Evolutionary conservation across 2,888 invertebrate genomes (phyloP).

Genomic region (Macrophya alboannulata): DNA sequence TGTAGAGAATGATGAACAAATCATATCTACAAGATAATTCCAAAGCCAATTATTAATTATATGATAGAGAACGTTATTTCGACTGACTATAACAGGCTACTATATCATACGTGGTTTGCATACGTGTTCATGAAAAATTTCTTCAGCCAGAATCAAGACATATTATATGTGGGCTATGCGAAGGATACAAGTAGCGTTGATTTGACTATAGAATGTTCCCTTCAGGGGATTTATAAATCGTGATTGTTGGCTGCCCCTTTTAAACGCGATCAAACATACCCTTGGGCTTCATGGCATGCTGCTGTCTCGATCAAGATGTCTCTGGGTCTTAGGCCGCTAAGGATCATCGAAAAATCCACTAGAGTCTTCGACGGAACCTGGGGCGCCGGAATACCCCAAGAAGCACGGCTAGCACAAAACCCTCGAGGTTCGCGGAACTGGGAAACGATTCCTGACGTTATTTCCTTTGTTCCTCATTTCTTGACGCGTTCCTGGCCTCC

Average conservation of each 20-base stretch:
- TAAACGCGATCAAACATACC: conserved; percentile 38
- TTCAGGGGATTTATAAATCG: conserved; percentile 1
- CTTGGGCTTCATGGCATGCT: conserved; percentile 16
- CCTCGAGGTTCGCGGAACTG: conserved; percentile 28
- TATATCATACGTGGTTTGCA: neutral
- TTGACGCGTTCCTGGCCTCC: neutral
- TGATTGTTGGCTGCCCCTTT: conserved; percentile 22
- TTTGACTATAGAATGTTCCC: conserved; percentile 18
- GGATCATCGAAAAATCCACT: conserved; percentile 30
- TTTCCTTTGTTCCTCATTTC: conserved; percentile 45
- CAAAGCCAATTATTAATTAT: too few relatives aligned
- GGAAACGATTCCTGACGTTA: conserved; percentile 54
- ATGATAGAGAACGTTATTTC: too few relatives aligned
- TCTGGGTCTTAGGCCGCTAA: neutral
- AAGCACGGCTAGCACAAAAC: neutral
- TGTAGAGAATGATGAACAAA: too few relatives aligned
- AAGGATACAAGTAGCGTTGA: conserved; percentile 21
- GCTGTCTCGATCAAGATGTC: conserved; percentile 43
- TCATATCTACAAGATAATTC: too few relatives aligned
- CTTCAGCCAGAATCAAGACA: neutral
- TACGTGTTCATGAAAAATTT: conserved; percentile 1
- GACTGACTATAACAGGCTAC: neutral
- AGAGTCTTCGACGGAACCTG: conserved; percentile 10
- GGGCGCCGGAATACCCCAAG: neutral
- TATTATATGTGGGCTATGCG: neutral